These are phyloP conservation scores for Melanotaenia boesemani DNA, from an alignment of 2,797 vertebrate genomes.

Conservation along the genomic window DNA sequence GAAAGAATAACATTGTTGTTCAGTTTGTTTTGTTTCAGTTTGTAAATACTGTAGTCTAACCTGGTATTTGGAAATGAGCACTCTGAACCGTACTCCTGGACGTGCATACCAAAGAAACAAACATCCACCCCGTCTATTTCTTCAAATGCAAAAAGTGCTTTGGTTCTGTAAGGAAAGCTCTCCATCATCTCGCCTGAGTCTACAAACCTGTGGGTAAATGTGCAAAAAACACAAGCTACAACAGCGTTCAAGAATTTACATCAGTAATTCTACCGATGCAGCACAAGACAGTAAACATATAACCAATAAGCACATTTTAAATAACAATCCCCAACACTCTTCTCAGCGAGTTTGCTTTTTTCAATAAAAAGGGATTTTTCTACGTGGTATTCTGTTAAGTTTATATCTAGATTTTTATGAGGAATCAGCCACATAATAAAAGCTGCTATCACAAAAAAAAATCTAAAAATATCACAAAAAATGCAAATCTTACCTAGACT, in stretches of 20 bases:
- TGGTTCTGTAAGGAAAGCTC: conserved; percentile 98
- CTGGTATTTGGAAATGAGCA: conserved; percentile 96
- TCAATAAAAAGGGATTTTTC: background rate
- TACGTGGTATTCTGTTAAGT: background rate
- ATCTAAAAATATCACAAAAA: background rate
- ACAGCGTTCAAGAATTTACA: background rate
- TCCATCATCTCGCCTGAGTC: conserved; percentile 96
- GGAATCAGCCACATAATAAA: background rate
- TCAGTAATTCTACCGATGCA: background rate
- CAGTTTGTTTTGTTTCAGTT: background rate
- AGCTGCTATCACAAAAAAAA: background rate
- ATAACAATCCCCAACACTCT: background rate
- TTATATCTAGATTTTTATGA: background rate
- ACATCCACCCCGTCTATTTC: conserved; percentile 98
- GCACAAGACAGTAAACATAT: background rate
- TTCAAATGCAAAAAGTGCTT: conserved; percentile 99
- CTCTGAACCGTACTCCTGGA: conserved; percentile 98
- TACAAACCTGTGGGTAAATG: conserved; percentile 88
- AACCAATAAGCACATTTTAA: background rate
- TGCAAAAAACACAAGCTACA: background rate
- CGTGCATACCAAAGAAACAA: conserved; percentile 99
- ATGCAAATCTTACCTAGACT: conserved; percentile 87
- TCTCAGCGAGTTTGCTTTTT: background rate
- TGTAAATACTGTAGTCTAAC: conserved; percentile 69
- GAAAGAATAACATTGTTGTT: background rate